Evolutionary conservation across 1,140 invertebrate species (phyloP).

Genomic region (Kradibia gibbosae): DNA sequence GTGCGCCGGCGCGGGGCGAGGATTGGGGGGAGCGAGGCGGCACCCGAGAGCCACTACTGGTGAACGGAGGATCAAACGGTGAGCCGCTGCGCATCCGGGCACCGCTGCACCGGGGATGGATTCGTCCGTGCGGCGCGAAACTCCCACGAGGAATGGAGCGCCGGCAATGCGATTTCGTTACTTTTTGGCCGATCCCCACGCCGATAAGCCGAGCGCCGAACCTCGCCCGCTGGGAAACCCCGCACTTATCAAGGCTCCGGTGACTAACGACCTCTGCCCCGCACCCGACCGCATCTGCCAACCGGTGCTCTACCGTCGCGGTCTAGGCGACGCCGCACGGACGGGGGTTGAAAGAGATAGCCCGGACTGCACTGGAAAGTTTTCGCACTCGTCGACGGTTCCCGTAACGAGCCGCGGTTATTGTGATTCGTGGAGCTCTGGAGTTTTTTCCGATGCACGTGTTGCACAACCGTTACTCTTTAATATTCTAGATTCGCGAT

Average conservation of each 20-base stretch:
- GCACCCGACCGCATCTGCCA: no score
- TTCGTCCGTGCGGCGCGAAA: background rate
- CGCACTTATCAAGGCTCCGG: background rate
- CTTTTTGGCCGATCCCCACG: conserved; percentile 8
- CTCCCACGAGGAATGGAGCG: conserved; percentile 23
- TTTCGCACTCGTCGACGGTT: no score
- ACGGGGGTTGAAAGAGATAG: no score
- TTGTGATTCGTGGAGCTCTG: no score
- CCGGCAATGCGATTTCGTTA: background rate
- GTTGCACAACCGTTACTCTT: no score
- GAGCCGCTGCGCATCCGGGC: no score
- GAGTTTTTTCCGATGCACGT: no score
- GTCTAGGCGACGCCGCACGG: no score
- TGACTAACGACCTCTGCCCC: background rate
- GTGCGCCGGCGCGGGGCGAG: background rate
- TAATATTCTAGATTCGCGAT: no score
- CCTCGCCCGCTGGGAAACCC: background rate
- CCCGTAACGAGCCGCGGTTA: no score
- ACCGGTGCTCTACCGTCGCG: no score
- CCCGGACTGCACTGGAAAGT: no score
- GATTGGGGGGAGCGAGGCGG: background rate
- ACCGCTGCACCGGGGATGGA: background rate
- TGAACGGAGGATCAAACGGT: background rate
- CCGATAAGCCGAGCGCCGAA: background rate
- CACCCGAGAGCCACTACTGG: background rate